These are phyloP conservation scores for Montipora cactus DNA, from an alignment of 64 coral and sea anemone genomes.

Conservation along the genomic window DNA sequence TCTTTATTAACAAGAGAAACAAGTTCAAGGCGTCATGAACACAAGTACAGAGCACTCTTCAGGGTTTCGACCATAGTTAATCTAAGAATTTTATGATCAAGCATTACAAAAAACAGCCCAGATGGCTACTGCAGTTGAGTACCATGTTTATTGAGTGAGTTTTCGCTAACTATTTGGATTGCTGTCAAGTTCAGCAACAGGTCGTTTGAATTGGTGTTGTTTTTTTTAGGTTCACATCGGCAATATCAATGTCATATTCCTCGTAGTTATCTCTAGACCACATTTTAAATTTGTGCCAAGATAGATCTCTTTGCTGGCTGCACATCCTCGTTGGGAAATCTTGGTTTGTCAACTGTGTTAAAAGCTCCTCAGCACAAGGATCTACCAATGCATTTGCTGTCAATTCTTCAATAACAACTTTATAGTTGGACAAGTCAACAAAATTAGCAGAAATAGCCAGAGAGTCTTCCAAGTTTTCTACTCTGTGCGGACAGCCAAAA, in stretches of 20 bases:
- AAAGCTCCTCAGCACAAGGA: constrained; percentile 31
- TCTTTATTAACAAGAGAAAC: too few species aligned
- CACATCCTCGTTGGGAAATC: constrained; percentile 50
- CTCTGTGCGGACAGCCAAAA: constrained; percentile 56
- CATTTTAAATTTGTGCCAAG: constrained; percentile 51
- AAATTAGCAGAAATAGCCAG: constrained; percentile 67
- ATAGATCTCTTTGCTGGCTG: constrained; percentile 61
- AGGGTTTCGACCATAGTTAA: too few species aligned
- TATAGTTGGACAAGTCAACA: constrained; percentile 62
- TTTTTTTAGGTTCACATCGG: not conserved
- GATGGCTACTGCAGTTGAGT: too few species aligned
- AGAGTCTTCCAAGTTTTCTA: constrained; percentile 75
- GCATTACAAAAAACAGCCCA: too few species aligned
- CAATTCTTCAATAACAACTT: constrained; percentile 54
- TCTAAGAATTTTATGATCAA: too few species aligned
- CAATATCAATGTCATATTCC: constrained; percentile 41
- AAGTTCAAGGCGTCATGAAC: too few species aligned
- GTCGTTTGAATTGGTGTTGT: too few species aligned
- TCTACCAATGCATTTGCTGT: constrained; percentile 38
- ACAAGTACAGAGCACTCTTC: too few species aligned
- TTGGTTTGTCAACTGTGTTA: constrained; percentile 14
- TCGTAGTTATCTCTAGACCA: constrained; percentile 40
- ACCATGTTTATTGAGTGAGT: too few species aligned
- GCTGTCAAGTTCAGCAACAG: not conserved
- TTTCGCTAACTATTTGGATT: not conserved